These are phyloP conservation scores for Pycnomerus fuliginosus DNA, from an alignment of 2,888 invertebrate species.

Conservation along the genomic window DNA sequence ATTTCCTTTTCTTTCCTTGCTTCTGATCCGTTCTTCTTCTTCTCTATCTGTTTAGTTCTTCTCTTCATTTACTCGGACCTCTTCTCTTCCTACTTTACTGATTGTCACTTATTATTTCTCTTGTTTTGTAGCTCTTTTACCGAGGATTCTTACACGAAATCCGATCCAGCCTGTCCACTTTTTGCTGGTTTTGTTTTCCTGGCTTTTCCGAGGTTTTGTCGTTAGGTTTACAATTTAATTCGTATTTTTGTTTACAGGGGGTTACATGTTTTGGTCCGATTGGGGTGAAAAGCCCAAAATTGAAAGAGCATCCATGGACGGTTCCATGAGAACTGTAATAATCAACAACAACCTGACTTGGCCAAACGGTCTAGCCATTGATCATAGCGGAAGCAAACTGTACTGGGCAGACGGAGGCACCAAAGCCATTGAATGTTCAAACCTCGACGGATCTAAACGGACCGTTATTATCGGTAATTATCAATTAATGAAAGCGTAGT, in stretches of 20 bases:
- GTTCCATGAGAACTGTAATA: conserved; percentile 64
- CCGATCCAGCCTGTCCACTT: too few relatives aligned
- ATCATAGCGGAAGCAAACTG: conserved; percentile 67
- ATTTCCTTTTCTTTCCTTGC: too few relatives aligned
- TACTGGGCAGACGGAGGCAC: conserved; percentile 89
- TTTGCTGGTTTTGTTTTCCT: too few relatives aligned
- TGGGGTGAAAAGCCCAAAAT: conserved; percentile 83
- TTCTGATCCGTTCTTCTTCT: too few relatives aligned
- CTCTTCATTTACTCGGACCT: too few relatives aligned
- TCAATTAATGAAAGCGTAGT: not conserved
- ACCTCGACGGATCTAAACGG: conserved; percentile 73
- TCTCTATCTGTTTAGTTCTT: too few relatives aligned
- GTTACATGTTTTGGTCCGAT: conserved; percentile 89
- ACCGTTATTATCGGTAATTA: conserved; percentile 64
- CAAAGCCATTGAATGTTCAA: conserved; percentile 76
- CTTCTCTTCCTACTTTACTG: too few relatives aligned
- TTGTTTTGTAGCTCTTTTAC: too few relatives aligned
- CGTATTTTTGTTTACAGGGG: conserved; percentile 46
- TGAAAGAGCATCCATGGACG: conserved; percentile 86
- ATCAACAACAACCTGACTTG: conserved; percentile 71
- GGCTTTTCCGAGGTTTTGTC: too few relatives aligned
- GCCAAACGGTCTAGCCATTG: conserved; percentile 86
- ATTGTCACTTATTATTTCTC: too few relatives aligned
- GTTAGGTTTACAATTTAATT: conserved; percentile 4
- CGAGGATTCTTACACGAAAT: too few relatives aligned